These are phyloP conservation scores for Jordanella pulchra DNA, from an alignment of 2,797 vertebrate genomes.

Conservation along the genomic window DNA sequence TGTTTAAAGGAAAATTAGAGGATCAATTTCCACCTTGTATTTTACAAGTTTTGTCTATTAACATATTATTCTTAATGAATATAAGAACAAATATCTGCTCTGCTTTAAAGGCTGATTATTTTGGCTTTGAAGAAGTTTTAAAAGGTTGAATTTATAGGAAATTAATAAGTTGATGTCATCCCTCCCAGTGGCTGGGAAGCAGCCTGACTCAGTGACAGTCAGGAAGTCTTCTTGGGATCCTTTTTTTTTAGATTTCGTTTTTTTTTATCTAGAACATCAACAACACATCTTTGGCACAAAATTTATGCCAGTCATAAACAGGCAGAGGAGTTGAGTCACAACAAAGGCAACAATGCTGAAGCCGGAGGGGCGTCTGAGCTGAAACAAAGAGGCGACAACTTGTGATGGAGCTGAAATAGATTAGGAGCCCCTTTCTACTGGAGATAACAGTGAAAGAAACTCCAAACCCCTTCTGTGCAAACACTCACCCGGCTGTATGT, in stretches of 20 bases:
- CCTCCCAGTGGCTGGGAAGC: slow-evolving; percentile 37
- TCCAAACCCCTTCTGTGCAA: slow-evolving; percentile 34
- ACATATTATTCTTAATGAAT: not conserved
- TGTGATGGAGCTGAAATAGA: slow-evolving; percentile 42
- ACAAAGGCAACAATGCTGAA: slow-evolving; percentile 14
- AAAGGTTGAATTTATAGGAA: slow-evolving; percentile 12
- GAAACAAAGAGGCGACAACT: slow-evolving; percentile 63
- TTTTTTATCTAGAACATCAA: slow-evolving; percentile 7
- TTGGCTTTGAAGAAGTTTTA: not conserved
- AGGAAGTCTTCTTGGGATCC: slow-evolving; percentile 53
- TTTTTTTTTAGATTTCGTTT: slow-evolving; percentile 8
- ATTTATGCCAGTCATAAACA: slow-evolving; percentile 9
- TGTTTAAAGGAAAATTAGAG: not conserved
- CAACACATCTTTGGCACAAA: slow-evolving; percentile 14
- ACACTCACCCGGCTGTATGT: slow-evolving; percentile 89
- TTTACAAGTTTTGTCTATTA: not conserved
- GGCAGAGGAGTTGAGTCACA: slow-evolving; percentile 15
- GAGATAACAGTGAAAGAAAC: slow-evolving; percentile 52
- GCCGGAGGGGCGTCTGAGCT: slow-evolving; percentile 24
- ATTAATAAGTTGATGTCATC: slow-evolving; percentile 59
- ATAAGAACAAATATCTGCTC: not conserved
- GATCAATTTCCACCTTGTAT: not conserved
- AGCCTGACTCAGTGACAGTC: slow-evolving; percentile 58
- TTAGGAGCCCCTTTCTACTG: slow-evolving; percentile 30
- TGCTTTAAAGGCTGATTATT: not conserved